A percentile compares a stretch with the other conserved stretches of the same genome.
phyloP scores from a whole-genome alignment of 2,797 vertebrate genomes.

The Geotrypetes seraphini region DNA sequence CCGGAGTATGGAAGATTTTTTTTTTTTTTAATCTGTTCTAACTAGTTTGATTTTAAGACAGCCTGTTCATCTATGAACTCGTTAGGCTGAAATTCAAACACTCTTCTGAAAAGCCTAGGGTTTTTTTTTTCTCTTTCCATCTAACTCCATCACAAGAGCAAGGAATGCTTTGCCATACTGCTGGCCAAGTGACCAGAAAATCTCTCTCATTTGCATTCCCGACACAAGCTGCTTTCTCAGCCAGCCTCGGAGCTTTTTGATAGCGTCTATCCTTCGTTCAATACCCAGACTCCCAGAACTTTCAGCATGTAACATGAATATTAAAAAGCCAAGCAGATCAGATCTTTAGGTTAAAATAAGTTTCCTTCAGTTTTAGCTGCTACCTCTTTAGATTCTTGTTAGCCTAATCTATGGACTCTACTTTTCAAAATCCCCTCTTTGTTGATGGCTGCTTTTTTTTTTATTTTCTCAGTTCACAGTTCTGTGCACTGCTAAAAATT shows the following conservation, averaged over 20 bases:
- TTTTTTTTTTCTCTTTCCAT: neutral
- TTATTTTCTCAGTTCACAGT: no score
- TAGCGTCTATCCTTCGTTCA: slow-evolving; percentile 4
- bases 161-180: slow-evolving; percentile 15
- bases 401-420: no score
- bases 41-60: no score
- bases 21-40: neutral
- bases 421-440: no score
- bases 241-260: neutral
- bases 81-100: accelerated
- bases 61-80: neutral
- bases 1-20: accelerated
- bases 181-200: slow-evolving; percentile 7
- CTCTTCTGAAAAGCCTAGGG: neutral
- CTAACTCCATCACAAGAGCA: slow-evolving; percentile 14
- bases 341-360: neutral
- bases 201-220: slow-evolving; percentile 5
- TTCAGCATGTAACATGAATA: no score
- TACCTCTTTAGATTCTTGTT: no score
- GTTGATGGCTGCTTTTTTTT: no score
- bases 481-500: no score
- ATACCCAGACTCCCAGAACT: neutral
- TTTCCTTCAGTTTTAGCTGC: no score
- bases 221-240: neutral
- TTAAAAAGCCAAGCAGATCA: no score